These are phyloP conservation scores for Bombus confusus DNA, from an alignment of 1,140 invertebrate genomes.

Conservation along the genomic window DNA sequence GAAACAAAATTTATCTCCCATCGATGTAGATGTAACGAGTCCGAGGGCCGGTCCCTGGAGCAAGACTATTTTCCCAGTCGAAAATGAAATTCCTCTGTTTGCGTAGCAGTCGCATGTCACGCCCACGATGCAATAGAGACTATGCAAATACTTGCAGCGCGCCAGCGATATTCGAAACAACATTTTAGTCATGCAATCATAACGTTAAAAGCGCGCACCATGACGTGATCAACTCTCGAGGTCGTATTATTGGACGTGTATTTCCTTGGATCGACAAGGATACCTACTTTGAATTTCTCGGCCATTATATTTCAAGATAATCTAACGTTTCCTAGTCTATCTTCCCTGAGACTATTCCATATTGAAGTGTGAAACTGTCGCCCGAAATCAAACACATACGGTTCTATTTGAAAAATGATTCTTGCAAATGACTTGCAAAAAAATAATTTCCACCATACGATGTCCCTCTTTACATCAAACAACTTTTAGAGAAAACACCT, in stretches of 20 bases:
- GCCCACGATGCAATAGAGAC: slow-evolving; percentile 27
- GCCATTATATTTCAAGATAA: not conserved
- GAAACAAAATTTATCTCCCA: no score
- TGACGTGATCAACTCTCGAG: slow-evolving; percentile 10
- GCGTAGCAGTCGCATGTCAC: slow-evolving; percentile 51
- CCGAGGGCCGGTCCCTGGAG: not conserved
- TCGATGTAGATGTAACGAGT: not conserved
- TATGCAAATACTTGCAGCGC: slow-evolving; percentile 62
- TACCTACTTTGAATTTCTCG: not conserved
- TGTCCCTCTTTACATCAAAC: no score
- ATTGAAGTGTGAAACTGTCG: not conserved
- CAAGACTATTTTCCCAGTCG: not conserved
- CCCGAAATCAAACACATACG: no score
- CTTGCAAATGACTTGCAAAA: no score
- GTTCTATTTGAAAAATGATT: no score
- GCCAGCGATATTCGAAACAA: slow-evolving; percentile 52
- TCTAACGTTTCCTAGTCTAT: not conserved
- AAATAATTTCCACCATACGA: no score
- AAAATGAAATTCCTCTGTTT: slow-evolving; percentile 27
- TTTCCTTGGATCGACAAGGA: not conserved
- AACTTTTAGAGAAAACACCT: no score
- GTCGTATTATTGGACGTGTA: slow-evolving; percentile 29
- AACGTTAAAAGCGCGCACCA: slow-evolving; percentile 32
- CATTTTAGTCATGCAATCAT: slow-evolving; percentile 61
- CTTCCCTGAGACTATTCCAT: not conserved